Evolutionary conservation across 2,888 invertebrate species (phyloP), one percentile per base, ranked within the genome.

Genomic region (Hyposoter didymator): DNA sequence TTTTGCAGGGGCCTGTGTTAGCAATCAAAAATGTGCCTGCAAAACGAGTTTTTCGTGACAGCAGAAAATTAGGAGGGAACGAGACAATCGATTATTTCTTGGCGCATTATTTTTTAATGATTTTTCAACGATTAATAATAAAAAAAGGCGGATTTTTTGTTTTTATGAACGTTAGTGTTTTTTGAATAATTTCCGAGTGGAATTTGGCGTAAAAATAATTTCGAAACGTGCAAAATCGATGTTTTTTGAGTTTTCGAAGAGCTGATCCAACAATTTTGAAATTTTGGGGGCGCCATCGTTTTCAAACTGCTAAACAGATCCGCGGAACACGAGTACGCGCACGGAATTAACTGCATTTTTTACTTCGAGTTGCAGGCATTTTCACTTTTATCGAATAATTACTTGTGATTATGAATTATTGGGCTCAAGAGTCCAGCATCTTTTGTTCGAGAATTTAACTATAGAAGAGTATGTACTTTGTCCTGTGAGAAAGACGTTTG

Each of bases 401-500:
- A 22, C 55, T 12, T 55, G 14, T 14, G 59, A 28, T 14, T 28
- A 59, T 28, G 28, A 14, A 28, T 59, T 28, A 14, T 28, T 14
- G 5, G 28, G 6, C 59, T 59, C 59, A 10, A 22, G 22, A 14
- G 12, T 14, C 12, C 5, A 59, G 14, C 2, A 6, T 59, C 59
- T 59, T 59, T 59, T 59, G 59, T 59, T 59, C 14, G 28, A 59
- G 28, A 28, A 59, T 59, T 59, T 28, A 59, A 59, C 28, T 59
- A 14, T 0, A 59, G 59, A 59, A 28, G 59, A 59, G 14, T 28
- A 59, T 22, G 28, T 59, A 59, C 59, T 59, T 59, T 59, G 59
- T 59, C 22, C 59, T 28, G 28, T 28, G 28, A 14, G 14, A 28
- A 59, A 1, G 28, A 59, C 59, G 59, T 59, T 59, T 59, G 59